Evolutionary conservation across 2,888 invertebrate species (phyloP), one percentile per base, ranked within the genome.

Genomic region (Latrodectus elegans): DNA sequence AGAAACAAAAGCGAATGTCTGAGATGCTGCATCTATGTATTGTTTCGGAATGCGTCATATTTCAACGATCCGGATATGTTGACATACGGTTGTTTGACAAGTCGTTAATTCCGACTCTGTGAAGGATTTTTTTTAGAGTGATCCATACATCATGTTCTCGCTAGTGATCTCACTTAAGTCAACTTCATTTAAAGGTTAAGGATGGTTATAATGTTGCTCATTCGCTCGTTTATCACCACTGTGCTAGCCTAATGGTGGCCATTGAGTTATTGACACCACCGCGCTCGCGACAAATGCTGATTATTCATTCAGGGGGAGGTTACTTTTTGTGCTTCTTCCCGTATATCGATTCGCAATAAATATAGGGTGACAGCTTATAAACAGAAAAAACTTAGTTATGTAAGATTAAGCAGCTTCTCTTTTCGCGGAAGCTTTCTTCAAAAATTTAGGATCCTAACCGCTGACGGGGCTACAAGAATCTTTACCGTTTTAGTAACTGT

Each of bases 41-140:
- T 81, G 86, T 86, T 87, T 81, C 72, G 77, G 72, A 81, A 77
- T 87, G 81, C 72, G 81, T 81, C 81, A 87, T 87, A 87, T 77
- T 87, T 87, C 81, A 86, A 86, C 60, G 76, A 81, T 86, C 81
- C 80, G 64, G 73, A 81, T 81, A 65, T 81, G 81, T 81, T 87
- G 86, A 87, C 86, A 87, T 87, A 81, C 75, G 79, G 81, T 81
- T 81, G 86, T 87, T 81, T 87, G 86, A 87, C 86, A 87, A 86
- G 86, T 86, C 86, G 86, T 86, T 86, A 86, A 86, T 86, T 86
- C 86, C 64, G 72, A 78, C 64, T 71, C 70, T 75, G 71, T 51
- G 55, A 72, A 87, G 67, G 10, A 77, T 80, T 81, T 86, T 79
- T 68, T 84, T 86, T 86, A 72, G 72, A 60, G 65, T 81, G 71